Evolutionary conservation across 2,888 invertebrate species (phyloP), one percentile per base, ranked within the genome.

Genomic region (Harpagoxenus sublaevis): DNA sequence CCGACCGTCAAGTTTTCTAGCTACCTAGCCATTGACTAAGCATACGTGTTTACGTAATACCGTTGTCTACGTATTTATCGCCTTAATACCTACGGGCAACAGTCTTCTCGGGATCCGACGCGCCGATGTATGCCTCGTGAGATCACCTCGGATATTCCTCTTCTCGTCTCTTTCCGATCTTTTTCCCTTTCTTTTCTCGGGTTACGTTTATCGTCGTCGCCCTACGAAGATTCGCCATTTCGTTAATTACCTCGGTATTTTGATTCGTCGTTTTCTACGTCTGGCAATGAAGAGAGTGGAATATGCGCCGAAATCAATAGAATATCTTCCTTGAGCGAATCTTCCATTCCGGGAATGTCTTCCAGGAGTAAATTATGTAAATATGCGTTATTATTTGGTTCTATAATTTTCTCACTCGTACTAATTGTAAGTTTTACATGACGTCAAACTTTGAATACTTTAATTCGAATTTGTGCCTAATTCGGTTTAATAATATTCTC

Each of bases 1-100:
- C 79, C 75, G 60, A 63, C 62, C 79, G 57, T 79, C 79, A 42
- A 51, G 63, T 66, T 60, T 55, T 83, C 60, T 84, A 86, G 53
- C 68, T 86, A 86, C 81, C 87, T 88, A 90, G 87, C 86, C 91
- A 87, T 84, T 57, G 63, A 86, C 87, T 88, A 88, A 78, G 77
- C 65, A 57, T 68, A 86, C 77, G 70, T 73, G 53, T 42, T 51
- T 70, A 63, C 65, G 70, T 71, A 68, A 66, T 66, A 71, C 65
- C 63, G 51, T 48, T 77, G 75, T 65, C 68, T 70, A 86, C 65
- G 48, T 55, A 45, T 79, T 35, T 87, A 53, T 65, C 86, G 48
- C 78, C 62, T 87, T 86, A 84, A 60, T 31, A 75, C 42, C 84
- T 84, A 86, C 66, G 51, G 35, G 42, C 73, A 81, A 83, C 63